Evolutionary conservation across 2,113 vertebrate species (phyloP).

Genomic region (Pampusana beccarii): DNA sequence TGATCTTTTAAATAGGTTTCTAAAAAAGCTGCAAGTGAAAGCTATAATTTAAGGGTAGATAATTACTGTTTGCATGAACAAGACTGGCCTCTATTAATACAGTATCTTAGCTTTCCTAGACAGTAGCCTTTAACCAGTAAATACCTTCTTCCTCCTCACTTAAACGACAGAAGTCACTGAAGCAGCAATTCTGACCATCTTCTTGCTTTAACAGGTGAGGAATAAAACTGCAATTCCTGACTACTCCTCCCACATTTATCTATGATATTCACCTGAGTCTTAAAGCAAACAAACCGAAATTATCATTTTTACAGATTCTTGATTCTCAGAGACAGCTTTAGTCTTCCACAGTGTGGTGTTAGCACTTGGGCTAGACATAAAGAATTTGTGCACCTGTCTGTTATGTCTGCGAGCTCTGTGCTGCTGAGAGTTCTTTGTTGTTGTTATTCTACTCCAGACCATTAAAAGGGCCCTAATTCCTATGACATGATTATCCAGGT

Average conservation of each 20-base stretch:
- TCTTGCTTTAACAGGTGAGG: constrained; percentile 46
- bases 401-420: constrained; percentile 52
- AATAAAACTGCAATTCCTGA: background rate
- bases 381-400: constrained; percentile 78
- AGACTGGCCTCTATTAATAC: constrained; percentile 18
- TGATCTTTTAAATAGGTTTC: constrained; percentile 27
- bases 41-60: constrained; percentile 23
- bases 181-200: background rate
- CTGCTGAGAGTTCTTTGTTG: constrained; percentile 75
- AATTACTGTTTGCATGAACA: constrained; percentile 39
- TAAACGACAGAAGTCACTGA: background rate
- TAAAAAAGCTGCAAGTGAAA: background rate
- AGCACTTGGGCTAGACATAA: constrained; percentile 76
- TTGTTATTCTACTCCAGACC: constrained; percentile 85
- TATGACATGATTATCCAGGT: constrained; percentile 97
- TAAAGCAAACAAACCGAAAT: constrained; percentile 74
- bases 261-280: constrained; percentile 69
- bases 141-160: background rate
- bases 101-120: background rate
- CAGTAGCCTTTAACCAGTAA: constrained; percentile 18
- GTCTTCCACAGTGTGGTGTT: constrained; percentile 66
- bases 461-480: constrained; percentile 95
- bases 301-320: constrained; percentile 75
- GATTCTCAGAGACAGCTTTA: constrained; percentile 71
- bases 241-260: constrained; percentile 65